Percentiles rank a stretch among this genome's conserved stretches.
Evolutionary conservation across 2,888 invertebrate genomes (phyloP).

Genomic region (Thereva unica): DNA sequence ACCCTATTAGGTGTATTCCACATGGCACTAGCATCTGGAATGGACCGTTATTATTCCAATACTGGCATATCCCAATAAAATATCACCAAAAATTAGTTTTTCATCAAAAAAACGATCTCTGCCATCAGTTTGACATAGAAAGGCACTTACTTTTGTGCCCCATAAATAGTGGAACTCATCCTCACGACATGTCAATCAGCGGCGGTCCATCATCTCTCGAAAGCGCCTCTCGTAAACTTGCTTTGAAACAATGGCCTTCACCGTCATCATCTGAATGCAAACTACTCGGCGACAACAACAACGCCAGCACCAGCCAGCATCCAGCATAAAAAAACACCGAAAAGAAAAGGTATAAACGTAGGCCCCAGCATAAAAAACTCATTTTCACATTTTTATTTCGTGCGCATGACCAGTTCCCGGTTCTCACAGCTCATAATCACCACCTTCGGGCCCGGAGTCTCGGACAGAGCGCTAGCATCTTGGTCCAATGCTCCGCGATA

Average conservation of each 20-base stretch:
- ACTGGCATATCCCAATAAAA: too few relatives aligned
- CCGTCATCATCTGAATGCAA: conserved; percentile 9
- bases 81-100: too few relatives aligned
- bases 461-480: neutral
- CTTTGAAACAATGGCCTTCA: conserved; percentile 24
- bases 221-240: conserved; percentile 22
- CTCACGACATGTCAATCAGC: conserved; percentile 40
- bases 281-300: neutral
- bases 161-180: conserved; percentile 32
- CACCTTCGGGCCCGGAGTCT: conserved; percentile 1
- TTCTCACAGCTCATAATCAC: conserved; percentile 26
- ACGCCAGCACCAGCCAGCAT: too few relatives aligned
- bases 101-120: too few relatives aligned
- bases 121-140: neutral
- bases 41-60: too few relatives aligned
- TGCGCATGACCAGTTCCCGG: conserved; percentile 12
- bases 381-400: conserved; percentile 17
- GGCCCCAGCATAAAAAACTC: neutral
- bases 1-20: too few relatives aligned
- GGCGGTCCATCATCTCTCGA: conserved; percentile 25
- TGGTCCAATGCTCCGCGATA: too few relatives aligned
- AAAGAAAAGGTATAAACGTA: conserved; percentile 8
- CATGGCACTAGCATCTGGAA: too few relatives aligned
- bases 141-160: neutral
- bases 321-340: neutral